Evolutionary conservation across 2,888 invertebrate species (phyloP).

Genomic region (Andrena flavipes): DNA sequence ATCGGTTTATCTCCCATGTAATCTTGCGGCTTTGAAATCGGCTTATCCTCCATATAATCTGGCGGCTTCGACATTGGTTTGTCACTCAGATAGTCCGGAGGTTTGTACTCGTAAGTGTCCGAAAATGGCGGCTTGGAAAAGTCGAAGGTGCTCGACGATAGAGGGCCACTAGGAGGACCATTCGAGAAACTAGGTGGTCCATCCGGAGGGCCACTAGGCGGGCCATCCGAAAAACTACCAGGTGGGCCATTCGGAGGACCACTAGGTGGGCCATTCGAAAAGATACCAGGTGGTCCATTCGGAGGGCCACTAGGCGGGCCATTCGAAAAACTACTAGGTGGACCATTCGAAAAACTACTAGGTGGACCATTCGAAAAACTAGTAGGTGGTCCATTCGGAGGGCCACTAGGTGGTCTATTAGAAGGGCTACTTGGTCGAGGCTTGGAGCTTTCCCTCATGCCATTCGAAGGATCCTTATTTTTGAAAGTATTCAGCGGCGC

Average conservation of each 20-base stretch:
- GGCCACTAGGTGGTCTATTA: conserved; percentile 14
- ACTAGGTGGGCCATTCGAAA: conserved; percentile 19
- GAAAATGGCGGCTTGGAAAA: conserved; percentile 66
- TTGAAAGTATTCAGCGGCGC: conserved; percentile 68
- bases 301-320: conserved; percentile 14
- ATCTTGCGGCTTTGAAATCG: conserved; percentile 58
- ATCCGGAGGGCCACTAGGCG: background rate
- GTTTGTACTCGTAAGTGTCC: conserved; percentile 69
- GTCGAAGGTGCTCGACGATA: conserved; percentile 41
- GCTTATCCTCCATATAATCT: conserved; percentile 54
- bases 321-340: conserved; percentile 20
- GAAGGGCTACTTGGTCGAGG: conserved; percentile 23
- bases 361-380: conserved; percentile 18
- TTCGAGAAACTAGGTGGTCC: conserved; percentile 17
- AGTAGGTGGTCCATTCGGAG: conserved; percentile 21
- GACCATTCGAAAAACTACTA: conserved; percentile 2
- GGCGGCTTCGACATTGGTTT: conserved; percentile 57
- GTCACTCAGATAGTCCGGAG: conserved; percentile 51
- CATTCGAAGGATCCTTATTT: conserved; percentile 20
- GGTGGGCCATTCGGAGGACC: background rate
- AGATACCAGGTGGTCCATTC: conserved; percentile 19
- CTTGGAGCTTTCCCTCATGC: conserved; percentile 14
- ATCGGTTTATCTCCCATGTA: conserved; percentile 60
- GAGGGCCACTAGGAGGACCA: conserved; percentile 27
- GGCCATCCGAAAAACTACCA: conserved; percentile 21